phyloP scores from a whole-genome alignment of 2,888 invertebrate genomes.

The Aquatica leii region DNA sequence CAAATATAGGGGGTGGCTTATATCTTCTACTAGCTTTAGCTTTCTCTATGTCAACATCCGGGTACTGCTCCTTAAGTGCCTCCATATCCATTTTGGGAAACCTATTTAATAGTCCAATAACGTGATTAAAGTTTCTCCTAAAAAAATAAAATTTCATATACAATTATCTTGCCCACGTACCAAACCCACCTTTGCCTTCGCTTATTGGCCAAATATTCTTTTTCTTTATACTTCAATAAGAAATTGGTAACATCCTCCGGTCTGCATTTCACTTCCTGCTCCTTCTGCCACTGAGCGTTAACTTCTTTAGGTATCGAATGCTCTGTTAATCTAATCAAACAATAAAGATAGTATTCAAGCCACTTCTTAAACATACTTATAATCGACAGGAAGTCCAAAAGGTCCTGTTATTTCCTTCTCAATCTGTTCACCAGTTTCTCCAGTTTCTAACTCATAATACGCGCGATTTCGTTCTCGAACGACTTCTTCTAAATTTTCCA shows the following conservation, averaged over 20 bases:
- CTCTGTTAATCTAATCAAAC: conserved; percentile 62
- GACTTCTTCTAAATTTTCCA: conserved; percentile 91
- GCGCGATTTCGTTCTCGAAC: conserved; percentile 93
- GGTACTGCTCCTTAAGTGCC: conserved; percentile 75
- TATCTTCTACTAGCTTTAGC: conserved; percentile 66
- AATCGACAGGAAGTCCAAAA: conserved; percentile 69
- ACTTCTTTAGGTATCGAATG: conserved; percentile 72
- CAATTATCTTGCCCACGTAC: too few species aligned
- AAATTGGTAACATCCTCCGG: conserved; percentile 72
- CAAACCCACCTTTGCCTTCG: conserved; percentile 23
- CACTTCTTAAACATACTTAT: conserved; percentile 55
- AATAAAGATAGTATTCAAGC: neutral
- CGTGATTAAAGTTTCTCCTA: conserved; percentile 71
- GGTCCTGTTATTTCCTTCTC: conserved; percentile 65
- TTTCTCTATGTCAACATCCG: conserved; percentile 77
- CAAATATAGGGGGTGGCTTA: conserved; percentile 67
- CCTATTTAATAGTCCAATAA: conserved; percentile 73
- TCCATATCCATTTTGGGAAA: conserved; percentile 81
- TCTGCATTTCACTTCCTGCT: conserved; percentile 64
- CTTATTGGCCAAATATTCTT: conserved; percentile 49
- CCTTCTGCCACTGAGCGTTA: conserved; percentile 71
- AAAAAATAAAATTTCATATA: too few species aligned
- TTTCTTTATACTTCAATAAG: conserved; percentile 70
- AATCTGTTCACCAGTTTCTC: conserved; percentile 82
- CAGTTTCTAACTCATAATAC: conserved; percentile 88